Evolutionary conservation across 2,888 invertebrate genomes (phyloP).

Genomic region (Drosophila vallismaia): DNA sequence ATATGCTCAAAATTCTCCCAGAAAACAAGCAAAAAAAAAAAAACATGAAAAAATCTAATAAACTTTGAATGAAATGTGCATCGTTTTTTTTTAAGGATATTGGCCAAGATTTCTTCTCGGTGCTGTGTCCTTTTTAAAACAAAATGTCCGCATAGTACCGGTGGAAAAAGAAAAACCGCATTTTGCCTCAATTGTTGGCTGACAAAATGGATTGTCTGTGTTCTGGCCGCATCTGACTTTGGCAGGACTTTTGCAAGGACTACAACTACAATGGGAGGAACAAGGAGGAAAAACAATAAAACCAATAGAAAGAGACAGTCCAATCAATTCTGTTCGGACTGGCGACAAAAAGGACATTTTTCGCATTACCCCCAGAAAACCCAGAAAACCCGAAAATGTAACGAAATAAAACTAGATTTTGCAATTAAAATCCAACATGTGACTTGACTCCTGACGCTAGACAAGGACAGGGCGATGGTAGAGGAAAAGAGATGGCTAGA

Average conservation of each 20-base stretch:
- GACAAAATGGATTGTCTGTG: slow-evolving; percentile 48
- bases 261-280: background rate
- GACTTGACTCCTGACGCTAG: slow-evolving; percentile 8
- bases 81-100: background rate
- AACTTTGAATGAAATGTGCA: background rate
- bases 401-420: slow-evolving; percentile 47
- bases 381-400: slow-evolving; percentile 29
- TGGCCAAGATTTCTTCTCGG: slow-evolving; percentile 7
- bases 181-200: slow-evolving; percentile 43
- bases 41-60: background rate
- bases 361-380: background rate
- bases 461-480: background rate
- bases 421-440: slow-evolving; percentile 65
- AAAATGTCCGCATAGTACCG: background rate
- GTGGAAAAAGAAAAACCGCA: slow-evolving; percentile 30
- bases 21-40: too few species aligned
- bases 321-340: slow-evolving; percentile 37
- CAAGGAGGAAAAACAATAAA: slow-evolving; percentile 1
- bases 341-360: slow-evolving; percentile 41
- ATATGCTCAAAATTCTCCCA: too few species aligned
- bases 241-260: slow-evolving; percentile 26
- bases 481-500: background rate
- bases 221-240: slow-evolving; percentile 39
- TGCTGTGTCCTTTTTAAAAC: slow-evolving; percentile 3
- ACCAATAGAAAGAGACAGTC: slow-evolving; percentile 7